Base-by-base conservation (phyloP, 1,140 invertebrate species). In the Tetramorium alpestre region DNA sequence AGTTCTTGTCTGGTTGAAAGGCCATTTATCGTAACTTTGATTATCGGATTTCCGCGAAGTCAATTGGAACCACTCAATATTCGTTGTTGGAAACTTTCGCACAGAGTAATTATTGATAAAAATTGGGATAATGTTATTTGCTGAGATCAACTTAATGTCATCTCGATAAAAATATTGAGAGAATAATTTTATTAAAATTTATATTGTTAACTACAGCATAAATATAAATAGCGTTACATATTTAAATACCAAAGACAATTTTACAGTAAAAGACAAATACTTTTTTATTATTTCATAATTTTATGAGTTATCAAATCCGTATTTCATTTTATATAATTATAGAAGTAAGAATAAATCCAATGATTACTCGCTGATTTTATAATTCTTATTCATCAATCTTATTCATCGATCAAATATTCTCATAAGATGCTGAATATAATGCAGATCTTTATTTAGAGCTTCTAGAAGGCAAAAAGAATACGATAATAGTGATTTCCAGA, bases 1-100 rank as follows among this genome's bases (percentile, higher is more conserved):
- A 22, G 41, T 75, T 58, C 51, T 73, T 82, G 54, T 73, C 54
- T 38, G 41, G 67, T 73, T 82, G 69, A 84, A 75, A 84, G 41
- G 25, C 28, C 80, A 75, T 84, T 84, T 84, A 84, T 75, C 69
- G 54, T 75, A 75, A 84, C 41, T 73, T 84, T 70, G 80, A 84
- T 84, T 75, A 84, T 84, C 54, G 80, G 8, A 62, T 28, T 84
- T 84, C 58, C 18, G 47, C 41, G 44, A 73, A 84, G 80, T 84
- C 80, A 73, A 84, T 49, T 75, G 54, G 41, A 38, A 73, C 69
- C 41, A 73, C 41, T 73, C 69, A 22, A 73, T 82, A 72, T 60
- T 73, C 54, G 18, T 54, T 22, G 69, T 84, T 56, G 54, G 13
- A 84, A 73, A 84, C 54, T 84, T 58, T 60, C 4, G 38, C n/a